Percentiles rank a stretch among this genome's conserved stretches.
phyloP scores from a whole-genome alignment of 1,140 invertebrate species.

The Zaprionus ghesquierei region DNA sequence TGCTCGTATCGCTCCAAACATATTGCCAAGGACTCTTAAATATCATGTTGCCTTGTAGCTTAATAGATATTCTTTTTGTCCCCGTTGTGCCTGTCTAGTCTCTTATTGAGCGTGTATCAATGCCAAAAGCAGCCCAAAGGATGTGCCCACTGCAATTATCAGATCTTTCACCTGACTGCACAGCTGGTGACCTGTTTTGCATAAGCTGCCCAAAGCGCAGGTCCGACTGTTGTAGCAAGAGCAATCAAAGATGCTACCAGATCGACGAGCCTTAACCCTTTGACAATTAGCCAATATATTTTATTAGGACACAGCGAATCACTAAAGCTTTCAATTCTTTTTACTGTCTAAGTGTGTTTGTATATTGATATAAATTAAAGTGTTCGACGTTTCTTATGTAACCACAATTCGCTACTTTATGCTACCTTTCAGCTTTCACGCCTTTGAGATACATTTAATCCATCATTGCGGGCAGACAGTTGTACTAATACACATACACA shows the following conservation, averaged over 20 bases:
- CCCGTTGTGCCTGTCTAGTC: slow-evolving; percentile 24
- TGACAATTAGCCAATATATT: slow-evolving; percentile 71
- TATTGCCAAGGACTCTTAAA: slow-evolving; percentile 10
- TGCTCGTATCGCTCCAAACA: background rate
- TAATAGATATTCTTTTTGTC: background rate
- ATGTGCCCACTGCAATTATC: slow-evolving; percentile 54
- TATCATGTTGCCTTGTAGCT: slow-evolving; percentile 4
- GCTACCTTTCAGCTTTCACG: slow-evolving; percentile 76
- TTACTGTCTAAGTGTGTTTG: background rate
- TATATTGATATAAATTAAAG: slow-evolving; percentile 59
- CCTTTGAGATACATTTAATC: slow-evolving; percentile 81
- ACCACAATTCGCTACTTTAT: slow-evolving; percentile 75
- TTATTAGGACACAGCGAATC: slow-evolving; percentile 33
- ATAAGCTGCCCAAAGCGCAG: slow-evolving; percentile 41
- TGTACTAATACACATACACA: slow-evolving; percentile 20
- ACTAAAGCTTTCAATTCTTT: slow-evolving; percentile 27
- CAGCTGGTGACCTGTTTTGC: slow-evolving; percentile 61
- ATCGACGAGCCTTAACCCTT: slow-evolving; percentile 37
- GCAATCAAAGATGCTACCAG: background rate
- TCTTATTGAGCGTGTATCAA: slow-evolving; percentile 64
- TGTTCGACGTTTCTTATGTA: slow-evolving; percentile 64
- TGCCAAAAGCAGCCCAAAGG: slow-evolving; percentile 33
- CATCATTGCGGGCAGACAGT: slow-evolving; percentile 61
- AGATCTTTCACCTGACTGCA: slow-evolving; percentile 66
- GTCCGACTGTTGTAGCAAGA: background rate